Percentiles rank a stretch among this genome's conserved stretches.
Evolutionary conservation across 2,113 vertebrate species (phyloP).

Genomic region (Syngnathus scovelli): DNA sequence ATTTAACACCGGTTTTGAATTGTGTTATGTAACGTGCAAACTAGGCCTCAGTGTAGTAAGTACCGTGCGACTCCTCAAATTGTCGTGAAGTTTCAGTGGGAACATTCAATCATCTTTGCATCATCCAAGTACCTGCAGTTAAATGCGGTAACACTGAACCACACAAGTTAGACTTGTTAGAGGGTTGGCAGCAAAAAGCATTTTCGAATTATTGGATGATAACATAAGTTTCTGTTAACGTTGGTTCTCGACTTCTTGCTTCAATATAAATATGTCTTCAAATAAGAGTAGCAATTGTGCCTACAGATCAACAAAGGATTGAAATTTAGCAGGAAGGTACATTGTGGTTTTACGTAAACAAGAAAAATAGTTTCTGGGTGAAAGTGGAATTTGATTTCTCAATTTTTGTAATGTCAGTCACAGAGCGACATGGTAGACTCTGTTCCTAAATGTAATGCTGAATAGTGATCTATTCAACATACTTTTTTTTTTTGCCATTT

Average conservation of each 20-base stretch:
- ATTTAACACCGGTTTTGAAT: background rate
- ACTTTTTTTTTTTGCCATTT: too few species aligned
- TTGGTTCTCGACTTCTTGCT: background rate
- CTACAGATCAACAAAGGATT: too few species aligned
- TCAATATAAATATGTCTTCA: background rate
- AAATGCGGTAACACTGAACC: background rate
- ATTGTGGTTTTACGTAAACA: too few species aligned
- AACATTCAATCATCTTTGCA: slow-evolving; percentile 1
- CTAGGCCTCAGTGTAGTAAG: background rate
- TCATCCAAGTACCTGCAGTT: slow-evolving; percentile 1
- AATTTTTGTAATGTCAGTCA: too few species aligned
- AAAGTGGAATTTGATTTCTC: too few species aligned
- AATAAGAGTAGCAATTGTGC: background rate
- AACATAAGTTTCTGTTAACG: background rate
- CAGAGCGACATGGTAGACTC: too few species aligned
- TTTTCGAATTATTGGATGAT: background rate
- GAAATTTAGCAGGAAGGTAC: too few species aligned
- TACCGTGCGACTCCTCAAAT: background rate
- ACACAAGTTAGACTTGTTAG: background rate
- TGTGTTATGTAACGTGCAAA: slow-evolving; percentile 20
- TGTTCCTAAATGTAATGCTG: too few species aligned
- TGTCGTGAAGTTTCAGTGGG: slow-evolving; percentile 11
- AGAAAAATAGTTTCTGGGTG: too few species aligned
- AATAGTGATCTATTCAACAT: too few species aligned
- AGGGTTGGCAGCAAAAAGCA: background rate